Base-by-base conservation (phyloP, 2,888 invertebrate species). In the Chalcis sispes region DNA sequence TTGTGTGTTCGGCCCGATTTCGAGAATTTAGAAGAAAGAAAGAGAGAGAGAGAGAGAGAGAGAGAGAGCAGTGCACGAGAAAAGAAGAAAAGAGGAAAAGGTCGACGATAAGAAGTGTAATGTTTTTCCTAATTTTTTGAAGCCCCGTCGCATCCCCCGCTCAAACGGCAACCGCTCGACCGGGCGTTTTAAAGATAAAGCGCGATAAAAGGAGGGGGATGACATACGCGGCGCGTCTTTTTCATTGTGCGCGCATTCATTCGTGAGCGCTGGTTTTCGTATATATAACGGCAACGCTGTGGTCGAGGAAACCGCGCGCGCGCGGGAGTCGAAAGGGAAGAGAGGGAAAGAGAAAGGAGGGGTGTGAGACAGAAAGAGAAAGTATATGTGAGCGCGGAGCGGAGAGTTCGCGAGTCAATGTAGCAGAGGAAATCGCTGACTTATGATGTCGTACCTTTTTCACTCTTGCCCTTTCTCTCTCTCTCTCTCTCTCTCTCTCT, bases 361-460 rank as follows among this genome's bases (percentile, higher is more conserved):
- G 4, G 18, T 3, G 80, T 79, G 80, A 80, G 79, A 80, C 7
- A 50, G 59, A 8, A 48, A 13, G 36, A 36, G 56, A 25, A 54
- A 56, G 64, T 48, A 40, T 29, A 42, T 25, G 78, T 65, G 46
- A 18, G 54, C 71, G 73, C 66, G 48, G 59, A 65, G 82, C 82
- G 72, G 79, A 78, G 78, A 72, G 80, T 76, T 79, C 81, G 82
- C 82, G 85, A 82, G 85, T 87, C 87, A 88, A 88, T 88, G 88
- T 88, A 87, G 83, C 85, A 85, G 85, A 87, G 83, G 83, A 86
- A 88, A 88, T 88, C 85, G 88, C 88, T 88, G 88, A 88, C 88
- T 87, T 88, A 88, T 88, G 88, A 85, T 85, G 84, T 86, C 86
- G 83, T 85, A 85, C 84, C 85, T 83, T 85, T 76, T 75, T 65